Evolutionary conservation across 2,797 vertebrate genomes (phyloP).

Genomic region (Amblyraja radiata): DNA sequence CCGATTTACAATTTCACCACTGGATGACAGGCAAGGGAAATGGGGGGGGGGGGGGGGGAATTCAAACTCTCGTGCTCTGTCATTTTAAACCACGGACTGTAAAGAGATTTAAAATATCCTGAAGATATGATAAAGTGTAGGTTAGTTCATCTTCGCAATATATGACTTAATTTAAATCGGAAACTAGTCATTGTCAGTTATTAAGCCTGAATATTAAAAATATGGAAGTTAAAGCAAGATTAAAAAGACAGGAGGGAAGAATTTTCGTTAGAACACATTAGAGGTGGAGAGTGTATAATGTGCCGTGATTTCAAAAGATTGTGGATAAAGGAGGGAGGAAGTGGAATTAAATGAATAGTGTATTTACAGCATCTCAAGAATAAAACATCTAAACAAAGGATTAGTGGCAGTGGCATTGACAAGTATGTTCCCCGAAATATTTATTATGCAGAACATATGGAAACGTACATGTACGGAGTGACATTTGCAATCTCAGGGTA

Average conservation of each 20-base stretch:
- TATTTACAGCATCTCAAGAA: not conserved
- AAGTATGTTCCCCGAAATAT: not conserved
- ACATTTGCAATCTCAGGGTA: not conserved
- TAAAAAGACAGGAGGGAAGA: not conserved
- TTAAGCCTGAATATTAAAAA: not conserved
- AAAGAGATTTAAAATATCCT: not conserved
- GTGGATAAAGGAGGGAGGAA: not conserved
- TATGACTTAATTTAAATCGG: not conserved
- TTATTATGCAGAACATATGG: not conserved
- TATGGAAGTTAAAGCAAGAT: not conserved
- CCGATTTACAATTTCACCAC: not conserved
- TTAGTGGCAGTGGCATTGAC: not conserved
- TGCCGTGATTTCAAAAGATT: not conserved
- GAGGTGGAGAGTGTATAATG: not conserved
- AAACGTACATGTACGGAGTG: not conserved
- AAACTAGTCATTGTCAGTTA: not conserved
- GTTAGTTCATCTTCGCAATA: not conserved
- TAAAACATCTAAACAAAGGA: not conserved
- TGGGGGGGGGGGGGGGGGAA: not conserved
- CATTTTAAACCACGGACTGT: too few relatives aligned
- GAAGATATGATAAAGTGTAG: not conserved
- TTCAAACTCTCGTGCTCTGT: not conserved
- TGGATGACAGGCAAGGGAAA: not conserved
- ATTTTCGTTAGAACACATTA: not conserved
- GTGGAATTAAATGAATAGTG: not conserved